Base-by-base conservation (phyloP, 1,140 invertebrate genomes). In the Bilobella aurantiaca region DNA sequence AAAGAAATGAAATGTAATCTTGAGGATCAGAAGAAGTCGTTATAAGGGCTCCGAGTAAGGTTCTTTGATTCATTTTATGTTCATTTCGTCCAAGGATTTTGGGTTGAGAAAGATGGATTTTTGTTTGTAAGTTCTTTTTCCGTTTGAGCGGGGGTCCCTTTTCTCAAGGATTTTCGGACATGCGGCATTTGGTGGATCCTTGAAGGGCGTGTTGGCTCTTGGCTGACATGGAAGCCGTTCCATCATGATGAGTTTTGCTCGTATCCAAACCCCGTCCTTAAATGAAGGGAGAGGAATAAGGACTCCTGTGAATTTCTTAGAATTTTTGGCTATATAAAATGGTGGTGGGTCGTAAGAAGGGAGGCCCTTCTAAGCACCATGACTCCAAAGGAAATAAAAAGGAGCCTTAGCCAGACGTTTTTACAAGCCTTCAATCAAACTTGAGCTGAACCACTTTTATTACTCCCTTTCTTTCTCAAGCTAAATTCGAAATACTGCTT, bases 361-460 rank as follows among this genome's bases (percentile, higher is more conserved):
- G 23, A 30, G 57, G 28, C 57, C 25, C 57, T 14, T 27, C 12
- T 27, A 5, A 58, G 28, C 28, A 3, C 25, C 25, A 68, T 68
- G 64, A 71, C 49, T 53, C 25, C 21, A 23, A 53, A 53, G 23
- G 23, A 16, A 53, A 53, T 68, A 69, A 53, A 68, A 63, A 63
- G 65, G 30, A 56, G 34, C 62, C 57, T 21, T 58, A n/a, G 63
- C 56, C 47, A 67, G 70, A 72, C 70, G 66, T 58, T 72, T 72
- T 72, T 72, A 72, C 67, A 72, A 72, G 70, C 62, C 62, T 72
- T 72, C 70, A 72, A 63, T 72, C 70, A 72, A 72, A 72, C 58
- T 71, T 59, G n/a, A n/a, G n/a, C n/a, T 58, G 14, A 12, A 53
- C 60, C 62, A 68, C 70, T 72, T 72, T 72, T 72, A 72, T 72